These are phyloP conservation scores for Caenorhabditis wallacei DNA, from an alignment of 2,888 invertebrate species.

Conservation along the genomic window DNA sequence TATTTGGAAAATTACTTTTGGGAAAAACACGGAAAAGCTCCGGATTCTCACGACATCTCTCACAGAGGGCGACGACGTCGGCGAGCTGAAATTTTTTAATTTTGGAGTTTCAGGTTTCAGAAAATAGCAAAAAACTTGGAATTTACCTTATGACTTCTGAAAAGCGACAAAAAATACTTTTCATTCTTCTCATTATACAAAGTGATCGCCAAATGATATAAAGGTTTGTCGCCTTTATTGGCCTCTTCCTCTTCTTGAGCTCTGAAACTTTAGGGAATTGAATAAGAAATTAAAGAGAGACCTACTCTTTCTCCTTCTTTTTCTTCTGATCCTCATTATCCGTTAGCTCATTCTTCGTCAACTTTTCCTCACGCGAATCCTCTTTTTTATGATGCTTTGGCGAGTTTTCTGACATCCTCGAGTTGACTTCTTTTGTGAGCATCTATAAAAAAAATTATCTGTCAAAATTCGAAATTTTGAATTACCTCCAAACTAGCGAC, in stretches of 20 bases:
- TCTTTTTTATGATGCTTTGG: slow-evolving; percentile 29
- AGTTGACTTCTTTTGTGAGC: slow-evolving; percentile 2
- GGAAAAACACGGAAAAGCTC: slow-evolving; percentile 67
- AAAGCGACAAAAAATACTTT: slow-evolving; percentile 65
- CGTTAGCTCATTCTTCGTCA: slow-evolving; percentile 49
- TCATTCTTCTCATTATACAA: slow-evolving; percentile 60
- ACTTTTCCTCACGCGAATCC: slow-evolving; percentile 46
- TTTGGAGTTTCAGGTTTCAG: no score
- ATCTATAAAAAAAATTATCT: no score
- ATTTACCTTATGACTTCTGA: slow-evolving; percentile 65
- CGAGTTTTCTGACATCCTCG: slow-evolving; percentile 8
- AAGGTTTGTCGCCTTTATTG: slow-evolving; percentile 32
- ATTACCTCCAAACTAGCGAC: slow-evolving; percentile 43
- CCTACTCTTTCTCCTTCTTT: slow-evolving; percentile 33
- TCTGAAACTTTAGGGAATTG: slow-evolving; percentile 20
- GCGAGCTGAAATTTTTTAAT: slow-evolving; percentile 63
- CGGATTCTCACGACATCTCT: slow-evolving; percentile 72
- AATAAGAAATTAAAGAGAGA: not conserved
- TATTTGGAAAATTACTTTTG: slow-evolving; percentile 23
- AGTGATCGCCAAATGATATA: slow-evolving; percentile 68
- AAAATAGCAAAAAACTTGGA: not conserved
- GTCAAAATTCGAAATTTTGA: no score
- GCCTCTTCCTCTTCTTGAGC: slow-evolving; percentile 35
- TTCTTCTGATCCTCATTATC: slow-evolving; percentile 47
- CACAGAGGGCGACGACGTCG: slow-evolving; percentile 71